Evolutionary conservation across 2,113 vertebrate species (phyloP).

Genomic region (Mohoua ochrocephala): DNA sequence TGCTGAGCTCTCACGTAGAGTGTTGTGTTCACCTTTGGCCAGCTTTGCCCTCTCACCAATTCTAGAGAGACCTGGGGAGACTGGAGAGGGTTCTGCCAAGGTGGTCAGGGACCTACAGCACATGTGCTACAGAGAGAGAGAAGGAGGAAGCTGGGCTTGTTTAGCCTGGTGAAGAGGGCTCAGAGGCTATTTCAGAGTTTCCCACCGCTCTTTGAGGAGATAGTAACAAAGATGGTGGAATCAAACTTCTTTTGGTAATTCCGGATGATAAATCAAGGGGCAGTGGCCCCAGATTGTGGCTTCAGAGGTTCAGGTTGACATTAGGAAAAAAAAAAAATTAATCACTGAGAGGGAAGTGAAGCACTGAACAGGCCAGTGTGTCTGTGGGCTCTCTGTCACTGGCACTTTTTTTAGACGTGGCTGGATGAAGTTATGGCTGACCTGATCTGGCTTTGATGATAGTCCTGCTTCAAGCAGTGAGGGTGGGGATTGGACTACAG

Average conservation of each 20-base stretch:
- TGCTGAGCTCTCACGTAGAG: background rate
- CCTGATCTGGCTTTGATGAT: background rate
- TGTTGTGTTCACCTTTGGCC: background rate
- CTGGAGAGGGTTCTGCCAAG: background rate
- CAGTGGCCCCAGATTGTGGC: accelerated
- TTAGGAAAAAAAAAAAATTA: background rate
- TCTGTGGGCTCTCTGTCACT: background rate
- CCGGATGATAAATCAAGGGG: background rate
- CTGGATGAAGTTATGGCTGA: background rate
- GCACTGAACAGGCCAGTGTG: background rate
- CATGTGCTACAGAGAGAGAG: background rate
- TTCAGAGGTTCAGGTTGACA: background rate
- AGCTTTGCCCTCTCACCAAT: background rate
- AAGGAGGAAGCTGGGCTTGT: background rate
- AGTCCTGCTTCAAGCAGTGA: background rate
- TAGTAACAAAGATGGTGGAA: background rate
- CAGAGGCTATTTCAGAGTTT: background rate
- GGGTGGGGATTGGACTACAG: background rate
- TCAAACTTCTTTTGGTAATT: background rate
- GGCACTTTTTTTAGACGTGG: background rate
- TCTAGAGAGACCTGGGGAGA: background rate
- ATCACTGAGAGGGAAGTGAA: background rate
- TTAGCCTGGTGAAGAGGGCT: background rate
- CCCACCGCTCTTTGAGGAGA: background rate
- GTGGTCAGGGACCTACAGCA: background rate